phyloP scores from a whole-genome alignment of 2,888 invertebrate genomes.

The Pheosia gnoma region DNA sequence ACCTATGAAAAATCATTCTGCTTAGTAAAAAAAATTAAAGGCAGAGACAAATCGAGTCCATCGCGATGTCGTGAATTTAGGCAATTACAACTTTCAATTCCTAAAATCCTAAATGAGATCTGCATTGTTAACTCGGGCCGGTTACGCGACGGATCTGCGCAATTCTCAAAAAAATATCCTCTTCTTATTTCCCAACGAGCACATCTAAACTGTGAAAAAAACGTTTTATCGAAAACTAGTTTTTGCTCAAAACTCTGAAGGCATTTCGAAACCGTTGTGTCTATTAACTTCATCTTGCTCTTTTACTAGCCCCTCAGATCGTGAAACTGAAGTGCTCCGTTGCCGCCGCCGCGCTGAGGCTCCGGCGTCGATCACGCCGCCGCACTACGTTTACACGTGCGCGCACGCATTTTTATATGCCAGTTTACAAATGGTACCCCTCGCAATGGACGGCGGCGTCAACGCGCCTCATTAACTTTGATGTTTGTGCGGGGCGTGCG shows the following conservation, averaged over 20 bases:
- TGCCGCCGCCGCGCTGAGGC: background rate
- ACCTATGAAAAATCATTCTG: background rate
- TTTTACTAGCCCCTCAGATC: constrained; percentile 7
- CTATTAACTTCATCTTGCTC: constrained; percentile 8
- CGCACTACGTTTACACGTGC: constrained; percentile 1
- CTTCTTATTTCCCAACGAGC: constrained; percentile 7
- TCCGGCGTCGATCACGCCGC: background rate
- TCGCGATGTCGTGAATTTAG: constrained; percentile 2
- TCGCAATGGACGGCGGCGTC: background rate
- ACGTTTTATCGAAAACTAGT: constrained; percentile 10
- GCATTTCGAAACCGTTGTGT: constrained; percentile 7
- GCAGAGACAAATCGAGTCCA: constrained; percentile 2
- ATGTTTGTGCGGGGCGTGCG: constrained; percentile 15
- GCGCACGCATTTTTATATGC: background rate
- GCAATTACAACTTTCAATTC: constrained; percentile 7
- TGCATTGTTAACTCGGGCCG: background rate
- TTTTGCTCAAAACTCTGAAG: constrained; percentile 8
- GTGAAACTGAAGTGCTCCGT: background rate
- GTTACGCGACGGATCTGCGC: constrained; percentile 5
- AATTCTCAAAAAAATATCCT: constrained; percentile 7
- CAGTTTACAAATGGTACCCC: constrained; percentile 1
- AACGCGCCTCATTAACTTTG: constrained; percentile 3
- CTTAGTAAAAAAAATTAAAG: background rate
- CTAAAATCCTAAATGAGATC: constrained; percentile 6
- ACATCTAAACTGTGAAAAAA: constrained; percentile 8